Conservation (phyloP, 2,888 invertebrate species). For the Metopia argyrocephala region DNA sequence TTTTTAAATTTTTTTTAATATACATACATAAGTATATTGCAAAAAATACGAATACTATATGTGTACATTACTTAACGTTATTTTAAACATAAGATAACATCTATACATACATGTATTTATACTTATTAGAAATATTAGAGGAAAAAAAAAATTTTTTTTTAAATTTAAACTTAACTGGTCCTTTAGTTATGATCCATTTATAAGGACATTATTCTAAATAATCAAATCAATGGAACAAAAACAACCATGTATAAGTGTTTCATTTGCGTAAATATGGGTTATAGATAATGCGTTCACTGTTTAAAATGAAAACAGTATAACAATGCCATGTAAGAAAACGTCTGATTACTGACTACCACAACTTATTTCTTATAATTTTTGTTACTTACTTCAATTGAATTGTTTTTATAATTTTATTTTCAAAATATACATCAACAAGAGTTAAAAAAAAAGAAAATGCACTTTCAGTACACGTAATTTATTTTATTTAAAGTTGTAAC, state of each 20-base stretch:
- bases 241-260: slow-evolving; percentile 48
- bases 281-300: slow-evolving; percentile 75
- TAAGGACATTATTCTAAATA: slow-evolving; percentile 31
- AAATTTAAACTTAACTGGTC: slow-evolving; percentile 22
- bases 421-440: slow-evolving; percentile 41
- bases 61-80: too few species aligned
- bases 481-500: slow-evolving; percentile 20
- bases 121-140: too few species aligned
- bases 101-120: background rate
- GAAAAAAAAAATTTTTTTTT: background rate
- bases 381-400: slow-evolving; percentile 64
- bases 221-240: slow-evolving; percentile 32
- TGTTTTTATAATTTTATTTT: slow-evolving; percentile 64
- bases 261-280: slow-evolving; percentile 68
- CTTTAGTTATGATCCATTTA: slow-evolving; percentile 29
- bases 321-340: slow-evolving; percentile 64
- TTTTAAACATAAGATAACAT: too few species aligned
- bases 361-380: slow-evolving; percentile 62
- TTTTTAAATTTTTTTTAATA: too few species aligned
- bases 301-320: slow-evolving; percentile 63
- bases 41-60: too few species aligned
- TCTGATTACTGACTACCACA: slow-evolving; percentile 61
- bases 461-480: background rate
- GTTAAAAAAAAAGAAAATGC: slow-evolving; percentile 22
- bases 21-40: too few species aligned